phyloP scores from a whole-genome alignment of 2,113 vertebrate genomes.

The Nanorana parkeri region DNA sequence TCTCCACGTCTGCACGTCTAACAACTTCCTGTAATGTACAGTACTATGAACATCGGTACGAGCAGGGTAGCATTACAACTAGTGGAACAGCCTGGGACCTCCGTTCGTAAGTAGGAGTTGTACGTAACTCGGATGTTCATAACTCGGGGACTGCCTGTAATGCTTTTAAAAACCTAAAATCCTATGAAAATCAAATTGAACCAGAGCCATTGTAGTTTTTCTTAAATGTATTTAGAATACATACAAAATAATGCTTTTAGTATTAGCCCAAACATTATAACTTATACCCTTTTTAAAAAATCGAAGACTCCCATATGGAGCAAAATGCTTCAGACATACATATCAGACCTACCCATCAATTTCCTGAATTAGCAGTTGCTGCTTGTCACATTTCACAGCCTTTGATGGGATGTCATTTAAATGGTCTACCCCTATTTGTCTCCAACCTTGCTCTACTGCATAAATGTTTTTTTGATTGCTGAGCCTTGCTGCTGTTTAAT shows the following conservation, averaged over 20 bases:
- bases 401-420: slow-evolving; percentile 52
- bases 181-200: too few species aligned
- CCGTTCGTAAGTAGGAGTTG: too few species aligned
- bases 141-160: too few species aligned
- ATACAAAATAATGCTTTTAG: not conserved
- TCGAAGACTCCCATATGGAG: slow-evolving; percentile 8
- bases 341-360: slow-evolving; percentile 27
- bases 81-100: too few species aligned
- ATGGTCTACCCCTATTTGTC: slow-evolving; percentile 50
- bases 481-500: slow-evolving; percentile 3
- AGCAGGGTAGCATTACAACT: too few species aligned
- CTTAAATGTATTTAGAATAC: not conserved
- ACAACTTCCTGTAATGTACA: too few species aligned
- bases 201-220: too few species aligned
- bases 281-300: not conserved
- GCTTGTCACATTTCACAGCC: slow-evolving; percentile 51
- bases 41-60: too few species aligned
- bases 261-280: not conserved
- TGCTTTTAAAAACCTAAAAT: too few species aligned
- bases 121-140: too few species aligned
- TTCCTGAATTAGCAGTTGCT: slow-evolving; percentile 50
- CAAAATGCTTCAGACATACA: slow-evolving; percentile 21
- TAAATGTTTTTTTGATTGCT: slow-evolving; percentile 53
- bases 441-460: slow-evolving; percentile 26
- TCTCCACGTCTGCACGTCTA: too few species aligned